Evolutionary conservation across 2,113 vertebrate species (phyloP).

Genomic region (Thamnophis sirtalis): DNA sequence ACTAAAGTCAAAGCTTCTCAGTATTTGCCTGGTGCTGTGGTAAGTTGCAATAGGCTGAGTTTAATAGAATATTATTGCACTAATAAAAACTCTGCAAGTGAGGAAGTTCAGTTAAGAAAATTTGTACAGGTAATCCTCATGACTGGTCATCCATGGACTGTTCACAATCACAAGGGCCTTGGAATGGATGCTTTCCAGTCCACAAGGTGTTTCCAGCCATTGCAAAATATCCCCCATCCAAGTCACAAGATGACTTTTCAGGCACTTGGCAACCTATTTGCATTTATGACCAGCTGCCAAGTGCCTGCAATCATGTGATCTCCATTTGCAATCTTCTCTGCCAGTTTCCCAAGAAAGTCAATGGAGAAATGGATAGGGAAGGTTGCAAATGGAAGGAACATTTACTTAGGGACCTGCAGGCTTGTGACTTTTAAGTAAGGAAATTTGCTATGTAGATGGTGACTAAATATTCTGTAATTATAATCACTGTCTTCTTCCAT

Average conservation of each 20-base stretch:
- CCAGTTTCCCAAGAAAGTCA: not conserved
- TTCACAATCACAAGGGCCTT: not conserved
- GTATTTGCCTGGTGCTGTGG: not conserved
- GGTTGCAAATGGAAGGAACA: not conserved
- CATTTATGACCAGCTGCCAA: not conserved
- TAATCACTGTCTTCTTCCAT: not conserved
- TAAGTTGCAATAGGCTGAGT: not conserved
- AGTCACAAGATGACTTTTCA: not conserved
- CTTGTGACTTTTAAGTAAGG: not conserved
- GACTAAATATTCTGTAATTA: not conserved
- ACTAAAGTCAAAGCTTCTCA: not conserved
- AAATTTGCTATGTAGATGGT: not conserved
- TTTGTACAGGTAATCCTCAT: not conserved
- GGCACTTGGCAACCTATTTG: not conserved
- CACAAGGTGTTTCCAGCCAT: not conserved
- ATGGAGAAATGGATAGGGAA: not conserved
- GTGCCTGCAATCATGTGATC: not conserved
- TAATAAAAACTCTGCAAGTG: not conserved
- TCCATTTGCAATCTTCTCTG: not conserved
- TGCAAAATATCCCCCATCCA: not conserved
- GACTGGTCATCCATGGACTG: not conserved
- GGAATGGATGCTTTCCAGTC: not conserved
- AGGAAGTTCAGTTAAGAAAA: not conserved
- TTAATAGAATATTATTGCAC: not conserved
- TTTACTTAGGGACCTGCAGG: not conserved